Evolutionary conservation across 2,797 vertebrate species (phyloP), one percentile per base, ranked within the genome.

Genomic region (Siniperca undulata): DNA sequence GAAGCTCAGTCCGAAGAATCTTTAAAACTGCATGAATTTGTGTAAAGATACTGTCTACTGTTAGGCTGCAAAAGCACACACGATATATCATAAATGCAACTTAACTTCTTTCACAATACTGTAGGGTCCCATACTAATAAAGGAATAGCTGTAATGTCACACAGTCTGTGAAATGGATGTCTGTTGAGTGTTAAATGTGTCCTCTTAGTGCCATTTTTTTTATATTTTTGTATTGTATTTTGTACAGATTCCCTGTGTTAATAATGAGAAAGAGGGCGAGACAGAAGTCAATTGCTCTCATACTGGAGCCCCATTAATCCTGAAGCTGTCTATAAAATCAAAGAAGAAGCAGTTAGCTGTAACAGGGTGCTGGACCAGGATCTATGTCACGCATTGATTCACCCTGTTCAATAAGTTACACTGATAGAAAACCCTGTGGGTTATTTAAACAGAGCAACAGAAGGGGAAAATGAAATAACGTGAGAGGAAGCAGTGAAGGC

Each of bases 261-360:
- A 78, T 84, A 82, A 90, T 82, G 78, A 89, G 84, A 85, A 74
- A 77, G 71, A 64, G 44, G 84, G 78, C 42, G 60, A 91, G 77
- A 82, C 60, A 81, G 81, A 84, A 93, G 86, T 92, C 88, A 80
- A 90, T 92, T 72, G 85, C 83, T 90, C 86, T 90, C 85, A 88
- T 70, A 71, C 81, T 77, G 84, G 85, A 89, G 88, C 84, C 81
- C 88, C 91, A 94, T 95, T 94, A 93, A 95, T 94, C 93, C 91
- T 84, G n/a, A 76, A 70, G 8, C 85, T 93, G 94, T 88, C 93
- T 82, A 89, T 95, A 90, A 94, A 94, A 93, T 94, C 92, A 92
- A 94, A 93, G 91, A 69, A 86, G 85, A 74, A 82, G 91, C 90
- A 90, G 91, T 94, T 93, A 88, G 89, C 86, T 91, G 90, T 89